These are phyloP conservation scores for Doris montereyensis DNA, from an alignment of 2,888 invertebrate genomes.

Conservation along the genomic window DNA sequence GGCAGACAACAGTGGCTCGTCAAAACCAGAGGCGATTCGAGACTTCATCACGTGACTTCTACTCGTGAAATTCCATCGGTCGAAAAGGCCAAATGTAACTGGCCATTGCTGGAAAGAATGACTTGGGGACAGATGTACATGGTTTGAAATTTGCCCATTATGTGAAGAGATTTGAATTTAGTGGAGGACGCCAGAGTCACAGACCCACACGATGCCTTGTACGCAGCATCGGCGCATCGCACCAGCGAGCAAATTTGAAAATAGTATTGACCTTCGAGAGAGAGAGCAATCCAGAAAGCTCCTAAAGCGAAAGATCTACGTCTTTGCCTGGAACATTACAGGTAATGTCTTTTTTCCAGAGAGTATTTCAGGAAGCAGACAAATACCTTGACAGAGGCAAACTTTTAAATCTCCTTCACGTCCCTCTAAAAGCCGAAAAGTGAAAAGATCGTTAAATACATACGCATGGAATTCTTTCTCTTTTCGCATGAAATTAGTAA, in stretches of 20 bases:
- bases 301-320: slow-evolving; percentile 57
- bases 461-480: background rate
- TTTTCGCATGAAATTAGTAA: too few species aligned
- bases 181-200: slow-evolving; percentile 44
- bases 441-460: slow-evolving; percentile 47
- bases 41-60: slow-evolving; percentile 36
- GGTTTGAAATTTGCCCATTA: slow-evolving; percentile 49
- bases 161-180: slow-evolving; percentile 43
- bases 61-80: slow-evolving; percentile 42
- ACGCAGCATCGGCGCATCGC: slow-evolving; percentile 45
- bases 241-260: slow-evolving; percentile 53
- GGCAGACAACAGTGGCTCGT: slow-evolving; percentile 46
- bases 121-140: slow-evolving; percentile 54
- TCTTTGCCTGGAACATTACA: too few species aligned
- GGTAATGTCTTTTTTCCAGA: too few species aligned
- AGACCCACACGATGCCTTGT: slow-evolving; percentile 47
- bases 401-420: slow-evolving; percentile 44
- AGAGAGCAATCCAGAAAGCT: slow-evolving; percentile 55
- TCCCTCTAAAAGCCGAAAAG: slow-evolving; percentile 43
- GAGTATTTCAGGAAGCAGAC: too few species aligned
- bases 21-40: slow-evolving; percentile 21
- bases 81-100: slow-evolving; percentile 42
- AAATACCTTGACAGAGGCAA: too few species aligned
- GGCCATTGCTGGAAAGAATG: slow-evolving; percentile 39
- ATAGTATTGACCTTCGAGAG: slow-evolving; percentile 51